Conservation (phyloP, 2,797 vertebrate genomes). For the Cyprinella venusta region DNA sequence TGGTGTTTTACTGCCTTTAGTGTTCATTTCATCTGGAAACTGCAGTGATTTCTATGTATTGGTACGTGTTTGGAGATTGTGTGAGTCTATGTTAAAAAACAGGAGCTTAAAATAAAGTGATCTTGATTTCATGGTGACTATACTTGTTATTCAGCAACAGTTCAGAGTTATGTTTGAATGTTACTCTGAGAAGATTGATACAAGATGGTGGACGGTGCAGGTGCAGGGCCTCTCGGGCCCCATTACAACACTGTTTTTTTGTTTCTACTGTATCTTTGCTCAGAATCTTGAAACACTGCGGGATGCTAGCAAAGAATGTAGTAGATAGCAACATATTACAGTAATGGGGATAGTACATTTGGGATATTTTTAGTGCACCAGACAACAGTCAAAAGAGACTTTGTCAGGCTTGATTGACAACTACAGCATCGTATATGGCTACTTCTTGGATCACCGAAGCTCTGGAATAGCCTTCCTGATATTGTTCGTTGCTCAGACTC, state of each 20-base stretch:
- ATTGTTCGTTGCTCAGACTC: no score
- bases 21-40: neutral
- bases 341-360: neutral
- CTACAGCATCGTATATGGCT: no score
- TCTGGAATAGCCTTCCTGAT: no score
- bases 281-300: neutral
- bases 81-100: neutral
- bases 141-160: conserved; percentile 1
- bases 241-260: neutral
- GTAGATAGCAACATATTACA: neutral
- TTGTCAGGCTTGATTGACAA: no score
- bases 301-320: neutral
- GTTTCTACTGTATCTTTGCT: conserved; percentile 4
- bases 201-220: neutral
- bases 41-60: neutral
- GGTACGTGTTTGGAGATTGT: neutral
- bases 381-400: neutral
- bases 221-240: neutral
- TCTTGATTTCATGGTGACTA: neutral
- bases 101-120: neutral
- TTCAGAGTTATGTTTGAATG: neutral
- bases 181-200: neutral
- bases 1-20: no score
- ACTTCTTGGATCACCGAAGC: no score
- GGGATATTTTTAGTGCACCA: neutral